Conservation (phyloP, 1,140 invertebrate species). For the Drepana arcuata region DNA sequence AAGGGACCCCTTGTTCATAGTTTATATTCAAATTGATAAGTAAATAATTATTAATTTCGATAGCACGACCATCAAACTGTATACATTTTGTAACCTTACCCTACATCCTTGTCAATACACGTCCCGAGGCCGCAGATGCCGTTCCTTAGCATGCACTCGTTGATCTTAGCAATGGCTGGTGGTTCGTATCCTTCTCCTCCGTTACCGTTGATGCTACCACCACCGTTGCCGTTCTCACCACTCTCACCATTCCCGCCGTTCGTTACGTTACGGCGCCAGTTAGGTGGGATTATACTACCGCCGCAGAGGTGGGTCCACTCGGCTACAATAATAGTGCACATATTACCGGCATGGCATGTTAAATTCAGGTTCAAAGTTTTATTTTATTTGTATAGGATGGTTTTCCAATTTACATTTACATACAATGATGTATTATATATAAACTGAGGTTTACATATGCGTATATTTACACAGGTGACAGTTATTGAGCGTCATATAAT, state of each 20-base stretch:
- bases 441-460: no score
- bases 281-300: slow-evolving; percentile 30
- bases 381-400: no score
- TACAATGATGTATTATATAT: no score
- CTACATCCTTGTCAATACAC: slow-evolving; percentile 83
- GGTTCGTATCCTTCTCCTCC: slow-evolving; percentile 18
- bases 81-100: slow-evolving; percentile 77
- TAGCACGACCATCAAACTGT: no score
- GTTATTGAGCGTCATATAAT: no score
- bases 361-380: no score
- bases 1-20: no score
- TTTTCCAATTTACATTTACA: no score
- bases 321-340: slow-evolving; percentile 24
- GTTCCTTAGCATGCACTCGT: slow-evolving; percentile 82
- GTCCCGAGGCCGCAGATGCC: slow-evolving; percentile 85
- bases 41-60: no score
- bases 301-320: slow-evolving; percentile 54
- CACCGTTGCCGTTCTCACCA: slow-evolving; percentile 12
- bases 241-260: slow-evolving; percentile 22
- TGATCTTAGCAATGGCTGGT: slow-evolving; percentile 68
- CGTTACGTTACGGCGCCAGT: slow-evolving; percentile 52
- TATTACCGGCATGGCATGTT: no score
- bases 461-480: no score
- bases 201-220: slow-evolving; percentile 4
- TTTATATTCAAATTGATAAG: no score